Base-by-base conservation (phyloP, 2,888 invertebrate species). In the Tetranychus piercei region DNA sequence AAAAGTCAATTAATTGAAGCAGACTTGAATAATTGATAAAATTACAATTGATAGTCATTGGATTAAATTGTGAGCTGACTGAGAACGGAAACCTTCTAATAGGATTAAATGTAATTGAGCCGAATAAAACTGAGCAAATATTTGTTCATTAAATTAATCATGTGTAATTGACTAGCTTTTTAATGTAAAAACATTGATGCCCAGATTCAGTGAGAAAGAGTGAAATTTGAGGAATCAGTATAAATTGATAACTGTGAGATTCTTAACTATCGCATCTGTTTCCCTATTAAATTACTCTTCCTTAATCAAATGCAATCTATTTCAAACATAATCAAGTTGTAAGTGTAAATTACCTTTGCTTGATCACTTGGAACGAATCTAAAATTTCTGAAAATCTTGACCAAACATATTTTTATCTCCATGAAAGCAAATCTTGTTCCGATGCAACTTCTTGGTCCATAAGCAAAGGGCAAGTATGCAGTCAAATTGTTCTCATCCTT, bases 371-470 rank as follows among this genome's bases (percentile, higher is more conserved):
- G 20, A 5, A 22, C 44, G 22, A 75, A 72, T 34, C 22, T 7
- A 44, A 72, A 75, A 43, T 64, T 64, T 66, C 44, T 34, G n/a
- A 65, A 20, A 9, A 75, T 15, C 43, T 72, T 64, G 9, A 64
- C 44, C 15, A 75, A 15, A 20, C 72, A 65, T 15, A 75, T 22
- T 44, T 75, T 75, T 5, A 72, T 72, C 44, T 75, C 75, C 44
- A 75, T 44, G 18, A 72, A 44, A 18, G 75, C 75, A 44, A 75
- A 75, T 5, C 72, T 23, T 34, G 23, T 70, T 7, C 74, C 74
- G 9, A 74, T 71, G 44, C 74, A 74, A 44, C 64, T 74, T 45
- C 74, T 43, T 11, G 72, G 72, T 8, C 75, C 75, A 44, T 64
- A 15, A 44, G 72, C 75, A 22, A 75, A 75, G 1, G 75, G 75